Evolutionary conservation across 2,888 invertebrate genomes (phyloP), one percentile per base, ranked within the genome.

Genomic region (Andrena bicolor): DNA sequence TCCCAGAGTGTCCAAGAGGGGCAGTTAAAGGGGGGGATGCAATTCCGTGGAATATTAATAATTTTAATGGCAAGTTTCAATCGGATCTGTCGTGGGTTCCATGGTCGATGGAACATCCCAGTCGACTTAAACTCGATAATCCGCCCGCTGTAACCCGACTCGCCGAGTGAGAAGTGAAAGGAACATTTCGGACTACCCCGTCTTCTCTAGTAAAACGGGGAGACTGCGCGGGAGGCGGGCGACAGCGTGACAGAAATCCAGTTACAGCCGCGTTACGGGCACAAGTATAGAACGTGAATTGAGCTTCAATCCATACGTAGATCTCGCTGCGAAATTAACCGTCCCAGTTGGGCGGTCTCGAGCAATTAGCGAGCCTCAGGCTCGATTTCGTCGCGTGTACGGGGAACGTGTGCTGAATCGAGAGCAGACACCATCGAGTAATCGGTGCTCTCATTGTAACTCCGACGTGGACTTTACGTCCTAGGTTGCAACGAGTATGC

Each of bases 301-400:
- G 70, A 35, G 32, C 32, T 74, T 79, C 79, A 51, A 79, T 68
- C 79, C 82, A 79, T 82, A 75, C 70, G 74, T 10, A 60, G 65
- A 68, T 70, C 32, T 48, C 58, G 16, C 61, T 51, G 69, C 32
- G 53, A 51, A 69, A 71, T 78, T 78, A 69, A 70, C 63, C 41
- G 73, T 78, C 51, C 69, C 68, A 49, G n/a, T 63, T 30, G 68
- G 41, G 56, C 56, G 56, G 64, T 65, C 60, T 56, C 60, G 58
- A 61, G 61, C 63, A 49, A 81, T 74, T 66, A 73, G 63, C 69
- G 68, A 73, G 58, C 41, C 41, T 58, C 23, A 13, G 32, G 49
- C 35, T 56, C 56, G 30, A 5, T 51, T 23, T 69, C 68, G 77
- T 69, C 72, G 77, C 60, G 63, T 71, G 30, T 30, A 51, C 65